These are phyloP conservation scores for Octopus bimaculoides DNA, from an alignment of 1,140 invertebrate genomes.

Conservation along the genomic window DNA sequence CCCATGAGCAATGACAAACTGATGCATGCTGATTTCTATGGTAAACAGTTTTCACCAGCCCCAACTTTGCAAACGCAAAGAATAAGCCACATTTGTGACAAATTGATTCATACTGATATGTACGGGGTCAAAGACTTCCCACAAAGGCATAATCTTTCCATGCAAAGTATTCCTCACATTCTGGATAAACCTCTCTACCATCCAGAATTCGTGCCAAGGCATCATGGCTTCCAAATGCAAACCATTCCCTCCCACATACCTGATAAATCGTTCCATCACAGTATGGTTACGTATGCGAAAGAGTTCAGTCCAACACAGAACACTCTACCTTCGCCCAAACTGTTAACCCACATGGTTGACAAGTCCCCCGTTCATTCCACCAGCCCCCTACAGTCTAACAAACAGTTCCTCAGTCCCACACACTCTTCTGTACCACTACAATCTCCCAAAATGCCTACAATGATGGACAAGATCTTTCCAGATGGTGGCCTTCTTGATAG, in stretches of 20 bases:
- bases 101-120: not conserved
- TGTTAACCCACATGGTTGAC: not conserved
- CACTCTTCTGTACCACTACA: too few relatives aligned
- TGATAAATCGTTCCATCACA: not conserved
- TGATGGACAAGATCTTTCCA: too few relatives aligned
- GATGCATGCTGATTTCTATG: not conserved
- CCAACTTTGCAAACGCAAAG: not conserved
- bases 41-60: not conserved
- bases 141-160: not conserved
- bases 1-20: too few relatives aligned
- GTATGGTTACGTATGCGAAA: not conserved
- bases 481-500: too few relatives aligned
- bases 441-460: too few relatives aligned
- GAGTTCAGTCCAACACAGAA: not conserved
- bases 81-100: slow-evolving; percentile 6
- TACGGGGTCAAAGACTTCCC: not conserved
- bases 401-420: too few relatives aligned
- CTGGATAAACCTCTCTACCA: not conserved
- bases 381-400: too few relatives aligned
- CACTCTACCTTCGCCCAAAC: not conserved
- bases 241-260: not conserved
- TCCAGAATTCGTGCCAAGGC: not conserved
- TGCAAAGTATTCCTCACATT: not conserved
- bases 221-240: not conserved
- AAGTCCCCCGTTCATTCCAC: not conserved